phyloP scores from a whole-genome alignment of 92 coral and sea anemone species.

The Epizoanthus stellaris region DNA sequence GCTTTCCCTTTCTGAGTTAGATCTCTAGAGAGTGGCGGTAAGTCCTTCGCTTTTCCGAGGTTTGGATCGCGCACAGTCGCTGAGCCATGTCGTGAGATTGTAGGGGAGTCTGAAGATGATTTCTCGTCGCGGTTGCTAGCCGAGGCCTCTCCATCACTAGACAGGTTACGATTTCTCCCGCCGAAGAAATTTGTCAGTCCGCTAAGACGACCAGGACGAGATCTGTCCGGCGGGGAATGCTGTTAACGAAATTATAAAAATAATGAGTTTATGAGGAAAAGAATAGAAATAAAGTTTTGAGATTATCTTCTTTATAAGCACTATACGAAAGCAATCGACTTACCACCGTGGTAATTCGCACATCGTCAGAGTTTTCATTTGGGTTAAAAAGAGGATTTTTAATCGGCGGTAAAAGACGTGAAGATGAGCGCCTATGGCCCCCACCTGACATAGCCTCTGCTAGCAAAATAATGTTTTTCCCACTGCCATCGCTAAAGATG shows the following conservation, averaged over 20 bases:
- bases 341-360: conserved; percentile 82
- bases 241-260: conserved; percentile 29
- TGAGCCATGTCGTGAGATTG: conserved; percentile 22
- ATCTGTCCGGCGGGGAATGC: conserved; percentile 71
- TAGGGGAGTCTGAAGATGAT: conserved; percentile 5
- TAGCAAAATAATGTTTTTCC: conserved; percentile 1
- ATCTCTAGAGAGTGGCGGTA: conserved; percentile 38
- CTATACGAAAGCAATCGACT: neutral
- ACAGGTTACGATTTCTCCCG: conserved; percentile 60
- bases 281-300: neutral
- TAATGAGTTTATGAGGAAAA: neutral
- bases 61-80: conserved; percentile 8
- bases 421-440: conserved; percentile 65
- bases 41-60: conserved; percentile 25
- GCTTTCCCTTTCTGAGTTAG: conserved; percentile 41
- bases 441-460: conserved; percentile 77
- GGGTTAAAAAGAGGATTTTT: conserved; percentile 92
- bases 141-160: neutral
- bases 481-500: conserved; percentile 14
- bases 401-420: conserved; percentile 91
- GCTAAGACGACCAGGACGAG: conserved; percentile 68
- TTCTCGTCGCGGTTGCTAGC: conserved; percentile 3
- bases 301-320: neutral
- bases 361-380: conserved; percentile 75
- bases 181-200: conserved; percentile 79